phyloP scores from a whole-genome alignment of 2,888 invertebrate genomes.

The Chaitophorus viminalis region DNA sequence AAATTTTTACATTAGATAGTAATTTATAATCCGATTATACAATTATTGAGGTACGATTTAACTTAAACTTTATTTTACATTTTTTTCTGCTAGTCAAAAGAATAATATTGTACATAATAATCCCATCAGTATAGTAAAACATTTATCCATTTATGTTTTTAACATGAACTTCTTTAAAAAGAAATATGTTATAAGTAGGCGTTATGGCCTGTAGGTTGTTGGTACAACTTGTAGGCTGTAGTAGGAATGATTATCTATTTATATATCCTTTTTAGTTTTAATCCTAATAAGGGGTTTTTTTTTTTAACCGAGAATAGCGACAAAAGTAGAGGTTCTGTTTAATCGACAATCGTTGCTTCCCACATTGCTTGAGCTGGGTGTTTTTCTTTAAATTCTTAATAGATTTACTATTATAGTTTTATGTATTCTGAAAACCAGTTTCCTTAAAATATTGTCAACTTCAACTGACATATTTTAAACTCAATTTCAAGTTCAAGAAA shows the following conservation, averaged over 20 bases:
- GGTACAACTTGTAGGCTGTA: no score
- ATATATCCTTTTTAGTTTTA: not conserved
- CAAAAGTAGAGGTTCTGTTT: no score
- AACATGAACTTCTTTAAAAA: not conserved
- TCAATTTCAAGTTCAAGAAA: not conserved
- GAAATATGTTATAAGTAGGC: not conserved
- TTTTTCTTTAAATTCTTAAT: not conserved
- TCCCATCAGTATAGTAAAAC: not conserved
- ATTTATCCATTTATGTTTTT: not conserved
- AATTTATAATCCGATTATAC: no score
- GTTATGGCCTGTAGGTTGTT: no score
- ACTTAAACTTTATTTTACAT: not conserved
- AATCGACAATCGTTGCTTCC: no score
- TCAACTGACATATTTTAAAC: not conserved
- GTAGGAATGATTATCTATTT: not conserved
- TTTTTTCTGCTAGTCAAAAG: not conserved
- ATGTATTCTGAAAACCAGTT: not conserved
- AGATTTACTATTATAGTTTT: not conserved
- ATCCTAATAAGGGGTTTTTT: no score
- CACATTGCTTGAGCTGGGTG: not conserved
- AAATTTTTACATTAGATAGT: no score
- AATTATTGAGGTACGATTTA: not conserved
- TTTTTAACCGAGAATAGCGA: no score
- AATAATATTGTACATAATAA: no score
- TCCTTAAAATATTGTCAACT: not conserved